A percentile compares a stretch with the other conserved stretches of the same genome.
Evolutionary conservation across 1,140 invertebrate species (phyloP).

Genomic region (Lerema accius): DNA sequence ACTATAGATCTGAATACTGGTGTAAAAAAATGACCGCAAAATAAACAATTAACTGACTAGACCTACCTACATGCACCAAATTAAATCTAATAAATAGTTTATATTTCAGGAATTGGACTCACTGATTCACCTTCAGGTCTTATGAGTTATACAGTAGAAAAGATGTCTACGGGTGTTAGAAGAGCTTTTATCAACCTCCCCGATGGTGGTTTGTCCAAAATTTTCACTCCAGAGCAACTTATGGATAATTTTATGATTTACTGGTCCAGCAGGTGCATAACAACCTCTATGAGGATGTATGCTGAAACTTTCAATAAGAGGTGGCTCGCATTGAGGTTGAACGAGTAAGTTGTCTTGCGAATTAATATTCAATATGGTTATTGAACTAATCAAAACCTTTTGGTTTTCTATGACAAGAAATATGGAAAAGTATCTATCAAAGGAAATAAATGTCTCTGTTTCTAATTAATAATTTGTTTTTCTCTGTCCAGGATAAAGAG

Average conservation of each 20-base stretch:
- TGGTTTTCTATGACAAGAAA: too few relatives aligned
- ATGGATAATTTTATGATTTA: slow-evolving; percentile 95
- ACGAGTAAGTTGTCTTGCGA: slow-evolving; percentile 55
- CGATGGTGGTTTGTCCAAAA: slow-evolving; percentile 86
- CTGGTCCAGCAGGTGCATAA: slow-evolving; percentile 90
- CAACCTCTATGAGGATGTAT: slow-evolving; percentile 89
- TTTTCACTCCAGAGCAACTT: slow-evolving; percentile 87
- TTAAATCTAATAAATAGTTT: too few relatives aligned
- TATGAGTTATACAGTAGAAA: slow-evolving; percentile 92
- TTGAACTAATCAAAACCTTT: too few relatives aligned
- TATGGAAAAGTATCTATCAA: too few relatives aligned
- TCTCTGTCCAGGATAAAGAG: slow-evolving; percentile 73
- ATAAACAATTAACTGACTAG: too few relatives aligned
- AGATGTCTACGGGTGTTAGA: slow-evolving; percentile 88
- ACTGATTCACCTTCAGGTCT: slow-evolving; percentile 85
- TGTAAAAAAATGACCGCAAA: too few relatives aligned
- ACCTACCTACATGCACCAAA: too few relatives aligned
- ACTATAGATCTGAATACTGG: too few relatives aligned
- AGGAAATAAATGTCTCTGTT: too few relatives aligned
- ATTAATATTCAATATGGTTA: too few relatives aligned
- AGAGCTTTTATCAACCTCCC: slow-evolving; percentile 62
- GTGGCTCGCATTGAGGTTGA: slow-evolving; percentile 63
- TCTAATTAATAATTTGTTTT: too few relatives aligned
- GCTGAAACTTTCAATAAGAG: slow-evolving; percentile 82
- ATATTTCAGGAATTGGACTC: slow-evolving; percentile 81